Base-by-base conservation (phyloP, 2,113 vertebrate species). In the Brevimyrus niger region DNA sequence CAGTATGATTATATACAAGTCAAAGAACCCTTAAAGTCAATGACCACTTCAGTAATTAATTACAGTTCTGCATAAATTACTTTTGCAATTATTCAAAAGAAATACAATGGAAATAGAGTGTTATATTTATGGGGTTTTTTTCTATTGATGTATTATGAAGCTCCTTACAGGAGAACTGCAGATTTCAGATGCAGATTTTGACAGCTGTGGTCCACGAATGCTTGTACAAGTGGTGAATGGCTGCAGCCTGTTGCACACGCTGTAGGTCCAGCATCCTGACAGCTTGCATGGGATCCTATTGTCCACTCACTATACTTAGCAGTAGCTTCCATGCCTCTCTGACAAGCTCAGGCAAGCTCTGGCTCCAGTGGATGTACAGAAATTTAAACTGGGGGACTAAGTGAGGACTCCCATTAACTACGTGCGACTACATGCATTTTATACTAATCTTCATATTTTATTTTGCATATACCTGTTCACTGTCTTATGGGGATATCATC, bases 1-100 rank as follows among this genome's bases (percentile, higher is more conserved):
- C 61, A 31, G 61, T 69, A 69, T 69, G 61, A 69, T 69, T 11
- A 13, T 27, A 69, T 31, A 69, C 61, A 69, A 31, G 31, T 69
- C n/a, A 55, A 31, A 82, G 88, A 83, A 82, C 88, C 88, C 82
- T 88, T 80, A 88, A 88, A 88, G 69, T 89, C 73, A 83, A 83
- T 89, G 80, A 89, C 73, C 73, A 80, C 31, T 38, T 38, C 35
- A 42, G 35, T 42, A 80, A 42, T 80, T 17, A 31, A 69, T 80
- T 80, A 42, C 10, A 31, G 61, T 27, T 13, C 10, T 69, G n/a
- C n/a, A 10, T 42, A 19, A 80, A 42, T 80, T 80, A 38, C 73
- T 7, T 42, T 42, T 42, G 35, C 17, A 80, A 42, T 42, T 42
- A 42, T 13, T 80, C 73, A 80, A 42, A 38, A 80, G 73, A 42